Base-by-base conservation (phyloP, 1,140 invertebrate genomes). In the Drosophila baimaii region DNA sequence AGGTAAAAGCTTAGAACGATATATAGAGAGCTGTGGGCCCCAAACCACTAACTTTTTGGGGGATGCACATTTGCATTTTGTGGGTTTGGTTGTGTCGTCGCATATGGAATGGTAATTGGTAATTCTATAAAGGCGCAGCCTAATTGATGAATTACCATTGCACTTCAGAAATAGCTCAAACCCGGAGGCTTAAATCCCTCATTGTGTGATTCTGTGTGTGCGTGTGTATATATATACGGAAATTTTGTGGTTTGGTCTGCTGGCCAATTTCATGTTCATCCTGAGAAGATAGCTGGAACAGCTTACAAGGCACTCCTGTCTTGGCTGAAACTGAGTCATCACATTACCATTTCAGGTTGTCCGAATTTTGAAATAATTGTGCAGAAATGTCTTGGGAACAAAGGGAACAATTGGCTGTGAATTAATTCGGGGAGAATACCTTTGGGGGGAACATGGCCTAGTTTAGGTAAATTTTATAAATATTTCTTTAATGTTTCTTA, bases 81-180 rank as follows among this genome's bases (percentile, higher is more conserved):
- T 47, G 57, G 51, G 23, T 6, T 49, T n/a, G 15, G 35, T 37
- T 37, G 35, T 37, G 35, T 21, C n/a, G 29, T 41, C 33, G 55
- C 49, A 55, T 74, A 27, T 54, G 70, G n/a, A 64, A 47, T 74
- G 72, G 43, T 46, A 66, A 81, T 84, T 33, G 77, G 55, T 77
- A 80, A 89, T 84, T 80, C 58, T 84, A 80, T 77, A 71, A 74
- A 73, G 83, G 77, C 51, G 29, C 44, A 66, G 73, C 78, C 80
- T 84, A 80, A 89, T 89, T 88, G 84, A 88, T 89, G 84, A 84
- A 88, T 89, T 89, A 81, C 62, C 74, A 65, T 70, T 89, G 77
- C 69, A 72, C 74, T 83, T 61, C 37, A 23, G 56, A 23, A 23
- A 58, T 59, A 25, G 19, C 63, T 49, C 15, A 51, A 71, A 23